phyloP scores from a whole-genome alignment of 1,140 invertebrate genomes.

The Papilio machaon region DNA sequence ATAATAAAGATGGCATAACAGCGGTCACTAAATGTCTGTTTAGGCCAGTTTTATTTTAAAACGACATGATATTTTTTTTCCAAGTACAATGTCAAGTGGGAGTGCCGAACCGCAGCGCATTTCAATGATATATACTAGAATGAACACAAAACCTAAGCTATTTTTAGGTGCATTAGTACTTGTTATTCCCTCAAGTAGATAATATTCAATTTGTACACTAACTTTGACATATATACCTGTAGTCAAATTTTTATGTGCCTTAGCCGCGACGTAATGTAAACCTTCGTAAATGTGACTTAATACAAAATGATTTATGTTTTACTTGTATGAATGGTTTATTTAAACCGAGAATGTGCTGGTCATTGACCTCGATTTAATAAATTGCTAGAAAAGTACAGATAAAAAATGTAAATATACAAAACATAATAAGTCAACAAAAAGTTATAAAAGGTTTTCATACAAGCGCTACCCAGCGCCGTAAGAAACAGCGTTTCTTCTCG shows the following conservation, averaged over 20 bases:
- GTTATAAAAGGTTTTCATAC: constrained; percentile 22
- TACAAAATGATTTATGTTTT: too few relatives aligned
- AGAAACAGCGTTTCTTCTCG: constrained; percentile 3
- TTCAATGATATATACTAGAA: not conserved
- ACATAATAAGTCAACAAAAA: constrained; percentile 17
- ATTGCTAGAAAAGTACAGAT: too few relatives aligned
- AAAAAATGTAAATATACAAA: not conserved
- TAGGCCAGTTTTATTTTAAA: not conserved
- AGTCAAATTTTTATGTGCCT: too few relatives aligned
- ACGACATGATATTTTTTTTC: not conserved
- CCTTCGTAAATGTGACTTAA: too few relatives aligned
- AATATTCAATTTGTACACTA: not conserved
- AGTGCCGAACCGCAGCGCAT: not conserved
- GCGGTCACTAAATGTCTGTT: not conserved
- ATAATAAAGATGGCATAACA: not conserved
- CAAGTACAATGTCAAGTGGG: not conserved
- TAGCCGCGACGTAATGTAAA: too few relatives aligned
- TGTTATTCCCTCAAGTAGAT: not conserved
- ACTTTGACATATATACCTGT: not conserved
- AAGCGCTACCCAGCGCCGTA: constrained; percentile 19
- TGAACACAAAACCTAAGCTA: not conserved
- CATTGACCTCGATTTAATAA: too few relatives aligned
- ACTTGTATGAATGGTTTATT: too few relatives aligned
- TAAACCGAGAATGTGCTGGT: too few relatives aligned
- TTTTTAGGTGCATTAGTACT: not conserved